Conservation (phyloP, 2,113 vertebrate genomes). For the Albula goreensis region DNA sequence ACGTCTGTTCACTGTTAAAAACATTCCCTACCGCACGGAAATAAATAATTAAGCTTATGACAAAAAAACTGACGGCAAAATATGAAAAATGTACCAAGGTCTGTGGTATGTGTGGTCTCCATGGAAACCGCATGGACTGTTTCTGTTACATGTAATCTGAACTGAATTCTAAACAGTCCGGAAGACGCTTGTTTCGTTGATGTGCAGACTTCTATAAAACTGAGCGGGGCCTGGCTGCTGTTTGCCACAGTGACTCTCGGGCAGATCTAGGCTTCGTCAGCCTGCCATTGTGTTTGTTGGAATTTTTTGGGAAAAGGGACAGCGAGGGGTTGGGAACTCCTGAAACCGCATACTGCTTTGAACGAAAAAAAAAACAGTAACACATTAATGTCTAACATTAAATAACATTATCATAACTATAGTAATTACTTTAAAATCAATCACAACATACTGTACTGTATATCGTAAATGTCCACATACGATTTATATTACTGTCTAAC, state of each 20-base stretch:
- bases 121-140: background rate
- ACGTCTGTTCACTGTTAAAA: background rate
- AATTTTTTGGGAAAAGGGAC: conserved; percentile 77
- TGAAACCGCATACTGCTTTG: conserved; percentile 85
- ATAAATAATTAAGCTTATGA: background rate
- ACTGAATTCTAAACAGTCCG: background rate
- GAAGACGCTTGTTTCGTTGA: background rate
- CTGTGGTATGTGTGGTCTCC: background rate
- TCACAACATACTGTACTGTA: background rate
- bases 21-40: background rate
- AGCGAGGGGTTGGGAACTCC: conserved; percentile 53
- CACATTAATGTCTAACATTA: conserved; percentile 40
- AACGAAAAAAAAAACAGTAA: conserved; percentile 62
- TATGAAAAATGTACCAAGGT: background rate
- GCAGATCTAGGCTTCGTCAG: conserved; percentile 75
- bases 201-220: background rate
- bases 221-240: conserved; percentile 4
- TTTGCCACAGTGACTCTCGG: conserved; percentile 70
- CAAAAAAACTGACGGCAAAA: background rate
- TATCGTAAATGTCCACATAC: background rate
- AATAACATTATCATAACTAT: conserved; percentile 21
- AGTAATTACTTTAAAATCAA: conserved; percentile 2
- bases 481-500: background rate
- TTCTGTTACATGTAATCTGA: background rate
- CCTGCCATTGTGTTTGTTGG: conserved; percentile 98